phyloP scores from a whole-genome alignment of 1,140 invertebrate genomes.

The Hyles vespertilio region DNA sequence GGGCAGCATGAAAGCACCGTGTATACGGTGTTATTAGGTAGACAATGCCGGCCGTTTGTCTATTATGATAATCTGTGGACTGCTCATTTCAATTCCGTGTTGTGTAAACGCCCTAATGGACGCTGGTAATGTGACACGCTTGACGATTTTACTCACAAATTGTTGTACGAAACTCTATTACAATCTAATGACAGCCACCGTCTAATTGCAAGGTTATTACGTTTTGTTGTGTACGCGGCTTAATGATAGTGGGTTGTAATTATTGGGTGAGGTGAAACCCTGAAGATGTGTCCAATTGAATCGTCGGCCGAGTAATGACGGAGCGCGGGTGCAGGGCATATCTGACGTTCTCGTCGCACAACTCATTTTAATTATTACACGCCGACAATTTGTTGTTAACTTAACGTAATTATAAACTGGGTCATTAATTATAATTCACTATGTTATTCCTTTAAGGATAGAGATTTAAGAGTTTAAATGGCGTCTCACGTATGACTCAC shows the following conservation, averaged over 20 bases:
- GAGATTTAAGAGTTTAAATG: too few species aligned
- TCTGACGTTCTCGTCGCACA: too few species aligned
- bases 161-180: slow-evolving; percentile 72
- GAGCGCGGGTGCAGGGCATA: not conserved
- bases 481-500: too few species aligned
- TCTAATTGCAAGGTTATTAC: slow-evolving; percentile 73
- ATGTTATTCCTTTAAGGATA: too few species aligned
- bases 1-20: slow-evolving; percentile 35
- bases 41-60: slow-evolving; percentile 71
- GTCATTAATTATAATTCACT: too few species aligned
- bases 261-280: slow-evolving; percentile 70
- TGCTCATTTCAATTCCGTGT: slow-evolving; percentile 73
- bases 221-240: slow-evolving; percentile 64
- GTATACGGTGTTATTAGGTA: slow-evolving; percentile 64
- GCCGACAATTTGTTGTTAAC: too few species aligned
- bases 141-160: slow-evolving; percentile 75
- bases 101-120: slow-evolving; percentile 74
- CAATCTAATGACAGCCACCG: slow-evolving; percentile 69
- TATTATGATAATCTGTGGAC: slow-evolving; percentile 73
- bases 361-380: too few species aligned
- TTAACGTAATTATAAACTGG: too few species aligned
- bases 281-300: slow-evolving; percentile 74
- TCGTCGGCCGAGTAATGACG: slow-evolving; percentile 39
- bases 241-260: slow-evolving; percentile 68
- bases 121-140: slow-evolving; percentile 73